Conservation (phyloP, 1,140 invertebrate genomes). For the Mya arenaria region DNA sequence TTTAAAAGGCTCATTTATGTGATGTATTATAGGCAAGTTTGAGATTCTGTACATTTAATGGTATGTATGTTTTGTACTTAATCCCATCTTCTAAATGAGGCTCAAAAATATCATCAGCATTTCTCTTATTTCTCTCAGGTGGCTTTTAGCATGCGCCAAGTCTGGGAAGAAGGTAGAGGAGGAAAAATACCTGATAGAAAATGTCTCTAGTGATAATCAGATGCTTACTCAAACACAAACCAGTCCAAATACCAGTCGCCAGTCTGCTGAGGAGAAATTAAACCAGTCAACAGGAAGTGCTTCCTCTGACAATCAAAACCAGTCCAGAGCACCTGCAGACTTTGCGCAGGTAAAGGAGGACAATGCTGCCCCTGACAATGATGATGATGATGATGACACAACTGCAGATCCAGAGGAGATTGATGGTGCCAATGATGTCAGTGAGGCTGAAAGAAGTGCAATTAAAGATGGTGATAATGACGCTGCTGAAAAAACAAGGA, state of each 20-base stretch:
- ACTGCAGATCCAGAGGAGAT: neutral
- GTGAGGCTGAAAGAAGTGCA: neutral
- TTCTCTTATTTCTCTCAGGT: conserved; percentile 79
- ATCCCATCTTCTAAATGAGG: too few species aligned
- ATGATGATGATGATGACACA: neutral
- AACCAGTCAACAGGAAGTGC: conserved; percentile 5
- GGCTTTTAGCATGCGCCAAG: conserved; percentile 88
- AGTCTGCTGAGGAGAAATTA: neutral
- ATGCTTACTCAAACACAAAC: neutral
- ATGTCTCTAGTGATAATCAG: conserved; percentile 18
- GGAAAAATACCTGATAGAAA: conserved; percentile 84
- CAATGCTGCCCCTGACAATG: neutral
- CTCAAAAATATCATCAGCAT: neutral
- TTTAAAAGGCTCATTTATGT: neutral
- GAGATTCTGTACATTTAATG: neutral
- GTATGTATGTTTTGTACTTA: neutral
- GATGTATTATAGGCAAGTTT: neutral
- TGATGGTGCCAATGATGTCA: neutral
- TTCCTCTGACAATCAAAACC: neutral
- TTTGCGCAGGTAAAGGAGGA: neutral
- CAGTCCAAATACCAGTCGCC: neutral
- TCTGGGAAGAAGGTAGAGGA: conserved; percentile 83
- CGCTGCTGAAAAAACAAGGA: neutral
- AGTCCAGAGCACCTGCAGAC: neutral
- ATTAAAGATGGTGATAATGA: neutral